Evolutionary conservation across 2,888 invertebrate species (phyloP).

Genomic region (Chrysodeixis includens): DNA sequence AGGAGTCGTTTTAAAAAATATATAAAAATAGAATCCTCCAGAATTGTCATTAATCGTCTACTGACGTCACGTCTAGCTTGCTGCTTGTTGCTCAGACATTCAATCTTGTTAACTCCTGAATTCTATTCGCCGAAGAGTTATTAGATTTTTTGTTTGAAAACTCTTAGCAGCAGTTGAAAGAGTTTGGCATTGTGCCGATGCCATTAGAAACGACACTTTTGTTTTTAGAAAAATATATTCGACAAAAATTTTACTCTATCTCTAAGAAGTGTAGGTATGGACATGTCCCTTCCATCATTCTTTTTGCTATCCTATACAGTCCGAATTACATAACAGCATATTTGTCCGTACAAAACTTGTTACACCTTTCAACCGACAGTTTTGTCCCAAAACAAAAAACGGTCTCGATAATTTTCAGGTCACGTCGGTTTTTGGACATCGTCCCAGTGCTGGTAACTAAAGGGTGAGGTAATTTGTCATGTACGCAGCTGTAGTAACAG

Average conservation of each 20-base stretch:
- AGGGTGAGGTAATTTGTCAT: constrained; percentile 52
- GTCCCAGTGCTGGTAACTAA: constrained; percentile 38
- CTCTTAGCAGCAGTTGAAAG: background rate
- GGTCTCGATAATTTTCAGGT: constrained; percentile 45
- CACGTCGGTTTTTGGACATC: constrained; percentile 43
- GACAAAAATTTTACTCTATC: too few relatives aligned
- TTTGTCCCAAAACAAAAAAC: constrained; percentile 23
- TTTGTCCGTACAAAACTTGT: background rate
- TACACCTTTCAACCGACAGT: constrained; percentile 17
- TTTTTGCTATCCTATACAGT: background rate
- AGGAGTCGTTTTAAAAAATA: too few relatives aligned
- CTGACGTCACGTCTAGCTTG: background rate
- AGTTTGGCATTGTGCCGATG: background rate
- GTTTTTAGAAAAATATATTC: too few relatives aligned
- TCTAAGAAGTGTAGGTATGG: too few relatives aligned
- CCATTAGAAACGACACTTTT: constrained; percentile 4
- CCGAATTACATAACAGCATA: too few relatives aligned
- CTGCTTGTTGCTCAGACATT: background rate
- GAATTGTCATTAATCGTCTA: too few relatives aligned
- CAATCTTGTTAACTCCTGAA: constrained; percentile 1
- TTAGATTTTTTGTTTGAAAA: background rate
- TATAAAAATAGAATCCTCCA: too few relatives aligned
- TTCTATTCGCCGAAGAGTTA: background rate
- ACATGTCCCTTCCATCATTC: background rate
- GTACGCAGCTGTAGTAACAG: constrained; percentile 47